Conservation (phyloP, 2,113 vertebrate genomes). For the Toxotes chatareus region DNA sequence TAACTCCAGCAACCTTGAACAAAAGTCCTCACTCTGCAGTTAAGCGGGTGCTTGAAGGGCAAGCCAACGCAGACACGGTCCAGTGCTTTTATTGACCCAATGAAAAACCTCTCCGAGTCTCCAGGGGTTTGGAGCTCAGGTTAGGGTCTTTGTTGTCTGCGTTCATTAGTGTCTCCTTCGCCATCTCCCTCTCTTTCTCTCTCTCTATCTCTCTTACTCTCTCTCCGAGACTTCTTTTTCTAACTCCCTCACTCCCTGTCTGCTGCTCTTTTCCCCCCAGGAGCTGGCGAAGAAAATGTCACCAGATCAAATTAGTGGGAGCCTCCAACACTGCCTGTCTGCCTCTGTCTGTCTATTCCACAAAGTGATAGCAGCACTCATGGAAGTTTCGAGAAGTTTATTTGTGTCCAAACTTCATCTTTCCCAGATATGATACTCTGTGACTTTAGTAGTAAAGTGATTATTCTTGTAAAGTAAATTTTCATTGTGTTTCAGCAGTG, state of each 20-base stretch:
- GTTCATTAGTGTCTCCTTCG: constrained; percentile 82
- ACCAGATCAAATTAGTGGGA: constrained; percentile 77
- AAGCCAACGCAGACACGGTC: constrained; percentile 72
- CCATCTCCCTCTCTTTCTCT: constrained; percentile 45
- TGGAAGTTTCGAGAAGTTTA: constrained; percentile 58
- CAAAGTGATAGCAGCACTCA: constrained; percentile 66
- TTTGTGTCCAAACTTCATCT: constrained; percentile 65
- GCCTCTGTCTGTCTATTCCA: constrained; percentile 62
- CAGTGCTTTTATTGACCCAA: constrained; percentile 81
- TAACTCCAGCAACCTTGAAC: constrained; percentile 77
- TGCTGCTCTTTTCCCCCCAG: constrained; percentile 74
- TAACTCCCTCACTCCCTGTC: constrained; percentile 47
- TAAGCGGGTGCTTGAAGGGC: constrained; percentile 77
- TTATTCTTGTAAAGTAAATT: neutral
- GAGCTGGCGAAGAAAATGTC: constrained; percentile 78
- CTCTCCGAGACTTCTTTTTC: constrained; percentile 57
- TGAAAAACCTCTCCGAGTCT: constrained; percentile 73
- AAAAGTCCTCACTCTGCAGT: constrained; percentile 72
- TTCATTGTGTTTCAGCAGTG: neutral
- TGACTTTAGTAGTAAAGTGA: neutral
- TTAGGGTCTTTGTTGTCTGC: constrained; percentile 81
- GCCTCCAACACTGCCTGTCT: constrained; percentile 73
- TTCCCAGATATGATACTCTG: constrained; percentile 51
- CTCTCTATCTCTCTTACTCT: constrained; percentile 32
- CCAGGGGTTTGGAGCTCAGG: constrained; percentile 72